These are phyloP conservation scores for Schizopygopsis pylzovi DNA, from an alignment of 2,797 vertebrate species.

Conservation along the genomic window DNA sequence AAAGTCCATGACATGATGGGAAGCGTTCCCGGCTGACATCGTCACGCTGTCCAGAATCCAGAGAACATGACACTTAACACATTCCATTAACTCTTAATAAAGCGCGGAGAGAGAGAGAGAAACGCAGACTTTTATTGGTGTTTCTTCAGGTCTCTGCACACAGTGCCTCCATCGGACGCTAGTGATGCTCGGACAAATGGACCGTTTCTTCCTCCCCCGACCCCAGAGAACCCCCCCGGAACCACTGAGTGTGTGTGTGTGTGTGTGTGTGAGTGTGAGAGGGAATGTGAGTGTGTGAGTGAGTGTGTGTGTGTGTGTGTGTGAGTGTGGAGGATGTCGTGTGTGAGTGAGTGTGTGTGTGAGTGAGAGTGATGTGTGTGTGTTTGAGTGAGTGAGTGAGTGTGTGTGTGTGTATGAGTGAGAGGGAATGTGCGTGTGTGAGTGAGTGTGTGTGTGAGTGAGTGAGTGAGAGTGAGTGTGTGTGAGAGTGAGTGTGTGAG, in stretches of 20 bases:
- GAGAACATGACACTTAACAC: slow-evolving; percentile 90
- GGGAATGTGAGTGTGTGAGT: too few relatives aligned
- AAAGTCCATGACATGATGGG: slow-evolving; percentile 55
- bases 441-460: too few relatives aligned
- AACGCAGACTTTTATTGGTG: slow-evolving; percentile 59
- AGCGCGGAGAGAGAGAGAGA: slow-evolving; percentile 75
- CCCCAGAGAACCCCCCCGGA: slow-evolving; percentile 46
- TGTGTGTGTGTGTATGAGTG: too few relatives aligned
- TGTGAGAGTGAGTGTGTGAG: too few relatives aligned
- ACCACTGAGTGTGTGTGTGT: slow-evolving; percentile 54
- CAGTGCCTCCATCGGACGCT: slow-evolving; percentile 53
- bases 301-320: too few relatives aligned
- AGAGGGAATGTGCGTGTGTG: too few relatives aligned
- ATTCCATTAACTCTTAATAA: slow-evolving; percentile 87
- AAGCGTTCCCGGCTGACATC: slow-evolving; percentile 82
- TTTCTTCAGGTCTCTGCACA: slow-evolving; percentile 60
- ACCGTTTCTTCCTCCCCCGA: slow-evolving; percentile 47
- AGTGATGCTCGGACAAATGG: slow-evolving; percentile 60
- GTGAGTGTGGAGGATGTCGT: too few relatives aligned
- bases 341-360: too few relatives aligned
- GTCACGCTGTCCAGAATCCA: slow-evolving; percentile 80
- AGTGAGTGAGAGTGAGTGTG: too few relatives aligned
- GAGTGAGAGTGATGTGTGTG: too few relatives aligned
- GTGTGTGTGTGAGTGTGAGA: neutral
- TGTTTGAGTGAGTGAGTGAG: too few relatives aligned